phyloP scores from a whole-genome alignment of 2,888 invertebrate genomes.

The Eupithecia dodoneata region DNA sequence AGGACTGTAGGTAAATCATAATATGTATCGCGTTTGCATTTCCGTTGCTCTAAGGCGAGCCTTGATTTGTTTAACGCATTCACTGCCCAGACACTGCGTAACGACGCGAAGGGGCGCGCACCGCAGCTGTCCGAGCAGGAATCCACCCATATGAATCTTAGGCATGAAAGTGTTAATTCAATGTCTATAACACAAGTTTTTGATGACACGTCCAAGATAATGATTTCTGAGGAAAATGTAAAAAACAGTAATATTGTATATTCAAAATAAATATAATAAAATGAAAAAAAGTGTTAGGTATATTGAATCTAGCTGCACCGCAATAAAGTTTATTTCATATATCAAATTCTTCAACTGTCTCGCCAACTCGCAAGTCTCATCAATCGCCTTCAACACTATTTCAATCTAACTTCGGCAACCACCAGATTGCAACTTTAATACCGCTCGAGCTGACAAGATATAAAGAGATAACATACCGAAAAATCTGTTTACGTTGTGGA shows the following conservation, averaged over 20 bases:
- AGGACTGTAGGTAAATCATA: not conserved
- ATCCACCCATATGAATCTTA: not conserved
- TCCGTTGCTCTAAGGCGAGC: not conserved
- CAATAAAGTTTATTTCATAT: slow-evolving; percentile 7
- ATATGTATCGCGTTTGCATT: not conserved
- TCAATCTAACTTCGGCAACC: slow-evolving; percentile 34
- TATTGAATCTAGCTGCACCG: not conserved
- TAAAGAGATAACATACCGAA: slow-evolving; percentile 12
- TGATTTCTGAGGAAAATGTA: not conserved
- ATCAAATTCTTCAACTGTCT: slow-evolving; percentile 1
- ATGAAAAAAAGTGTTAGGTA: not conserved
- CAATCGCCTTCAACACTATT: slow-evolving; percentile 37
- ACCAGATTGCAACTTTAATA: slow-evolving; percentile 32
- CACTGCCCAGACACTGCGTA: not conserved
- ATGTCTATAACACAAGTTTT: not conserved
- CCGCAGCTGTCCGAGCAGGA: not conserved
- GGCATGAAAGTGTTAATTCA: not conserved
- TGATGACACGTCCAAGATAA: not conserved
- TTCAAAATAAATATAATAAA: no score
- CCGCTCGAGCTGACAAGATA: slow-evolving; percentile 11
- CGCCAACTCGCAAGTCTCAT: slow-evolving; percentile 30
- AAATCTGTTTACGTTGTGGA: not conserved
- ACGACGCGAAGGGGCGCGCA: not conserved
- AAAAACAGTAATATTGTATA: no score
- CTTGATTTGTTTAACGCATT: not conserved